Evolutionary conservation across 2,888 invertebrate genomes (phyloP).

Genomic region (Drosophila aldrichi): DNA sequence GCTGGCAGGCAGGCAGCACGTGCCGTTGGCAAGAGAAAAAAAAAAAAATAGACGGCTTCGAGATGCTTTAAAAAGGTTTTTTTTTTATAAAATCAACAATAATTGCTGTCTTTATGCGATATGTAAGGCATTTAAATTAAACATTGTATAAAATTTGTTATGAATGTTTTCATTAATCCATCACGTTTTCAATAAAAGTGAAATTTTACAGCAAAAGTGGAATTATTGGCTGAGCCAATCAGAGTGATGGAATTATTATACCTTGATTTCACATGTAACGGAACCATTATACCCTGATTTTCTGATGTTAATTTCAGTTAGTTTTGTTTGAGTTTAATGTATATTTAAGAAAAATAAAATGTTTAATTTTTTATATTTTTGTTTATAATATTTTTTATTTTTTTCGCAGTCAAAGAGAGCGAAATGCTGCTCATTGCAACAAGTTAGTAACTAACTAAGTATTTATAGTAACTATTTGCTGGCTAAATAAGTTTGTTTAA

Average conservation of each 20-base stretch:
- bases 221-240: background rate
- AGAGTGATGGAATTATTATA: too few relatives aligned
- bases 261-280: too few relatives aligned
- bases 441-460: constrained; percentile 35
- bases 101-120: constrained; percentile 13
- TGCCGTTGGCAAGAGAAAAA: constrained; percentile 32
- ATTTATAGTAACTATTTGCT: constrained; percentile 59
- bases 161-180: background rate
- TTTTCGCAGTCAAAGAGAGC: too few relatives aligned
- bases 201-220: background rate
- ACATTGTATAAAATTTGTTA: constrained; percentile 6
- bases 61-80: constrained; percentile 27
- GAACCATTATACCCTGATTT: too few relatives aligned
- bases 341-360: too few relatives aligned
- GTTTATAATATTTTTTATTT: too few relatives aligned
- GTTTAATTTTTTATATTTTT: too few relatives aligned
- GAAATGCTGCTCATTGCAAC: too few relatives aligned
- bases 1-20: constrained; percentile 41
- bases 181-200: background rate
- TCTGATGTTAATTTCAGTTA: too few relatives aligned
- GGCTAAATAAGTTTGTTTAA: constrained; percentile 71
- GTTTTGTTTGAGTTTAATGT: too few relatives aligned
- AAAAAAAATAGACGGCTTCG: constrained; percentile 1
- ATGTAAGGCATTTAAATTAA: constrained; percentile 7
- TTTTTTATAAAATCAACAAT: constrained; percentile 27